Percentiles rank a stretch among this genome's conserved stretches.
Conservation (phyloP, 30 jellyfish, hydroid and myxozoan genomes). For the Turritopsis rubra region DNA sequence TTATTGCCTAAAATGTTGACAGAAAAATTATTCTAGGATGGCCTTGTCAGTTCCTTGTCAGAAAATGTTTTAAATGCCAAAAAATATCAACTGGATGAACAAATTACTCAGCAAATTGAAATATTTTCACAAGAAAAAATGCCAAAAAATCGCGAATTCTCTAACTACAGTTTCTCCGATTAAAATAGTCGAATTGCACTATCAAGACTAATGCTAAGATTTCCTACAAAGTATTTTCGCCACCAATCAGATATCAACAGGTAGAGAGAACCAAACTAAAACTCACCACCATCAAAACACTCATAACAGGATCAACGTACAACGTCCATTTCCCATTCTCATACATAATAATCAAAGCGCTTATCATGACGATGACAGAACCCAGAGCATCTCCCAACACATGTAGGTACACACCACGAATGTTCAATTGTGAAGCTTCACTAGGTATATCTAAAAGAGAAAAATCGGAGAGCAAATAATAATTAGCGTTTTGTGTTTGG, state of each 20-base stretch:
- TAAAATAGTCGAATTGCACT: too few relatives aligned
- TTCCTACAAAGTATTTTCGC: too few relatives aligned
- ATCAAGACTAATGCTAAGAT: too few relatives aligned
- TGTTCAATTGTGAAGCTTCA: constrained; percentile 83
- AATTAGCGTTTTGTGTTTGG: not conserved
- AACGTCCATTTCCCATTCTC: constrained; percentile 85
- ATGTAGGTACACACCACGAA: constrained; percentile 88
- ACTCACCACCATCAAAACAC: constrained; percentile 75
- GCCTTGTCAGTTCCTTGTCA: too few relatives aligned
- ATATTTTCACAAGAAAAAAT: too few relatives aligned
- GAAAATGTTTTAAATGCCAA: too few relatives aligned
- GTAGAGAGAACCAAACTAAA: too few relatives aligned
- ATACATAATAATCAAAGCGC: constrained; percentile 77
- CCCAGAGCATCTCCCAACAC: constrained; percentile 97
- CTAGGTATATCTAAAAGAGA: not conserved
- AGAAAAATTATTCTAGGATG: not conserved
- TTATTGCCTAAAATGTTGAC: constrained; percentile 35
- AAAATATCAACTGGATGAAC: too few relatives aligned
- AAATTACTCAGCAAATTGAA: too few relatives aligned
- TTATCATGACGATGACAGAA: constrained; percentile 88
- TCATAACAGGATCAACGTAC: constrained; percentile 96
- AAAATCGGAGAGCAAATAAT: not conserved
- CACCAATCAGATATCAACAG: too few relatives aligned
- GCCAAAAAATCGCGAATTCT: too few relatives aligned
- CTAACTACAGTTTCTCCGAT: too few relatives aligned